Conservation (phyloP, 2,797 vertebrate genomes). For the Cirrhinus molitorella region DNA sequence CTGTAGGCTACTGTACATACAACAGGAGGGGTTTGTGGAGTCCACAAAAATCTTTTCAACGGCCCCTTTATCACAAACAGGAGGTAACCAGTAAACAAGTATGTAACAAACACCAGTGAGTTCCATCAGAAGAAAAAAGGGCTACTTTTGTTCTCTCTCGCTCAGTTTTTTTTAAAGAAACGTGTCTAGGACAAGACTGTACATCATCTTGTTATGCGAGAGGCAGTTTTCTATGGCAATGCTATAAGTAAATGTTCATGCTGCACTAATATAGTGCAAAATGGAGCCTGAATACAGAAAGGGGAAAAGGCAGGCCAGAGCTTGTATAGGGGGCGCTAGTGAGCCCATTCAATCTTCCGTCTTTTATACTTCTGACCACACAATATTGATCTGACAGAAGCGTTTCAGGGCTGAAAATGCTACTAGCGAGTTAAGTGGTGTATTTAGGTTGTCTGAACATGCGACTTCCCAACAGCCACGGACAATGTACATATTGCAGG, state of each 20-base stretch:
- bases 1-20: slow-evolving; percentile 77
- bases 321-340: slow-evolving; percentile 49
- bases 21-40: slow-evolving; percentile 70
- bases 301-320: slow-evolving; percentile 72
- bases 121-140: slow-evolving; percentile 73
- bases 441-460: slow-evolving; percentile 7
- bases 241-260: slow-evolving; percentile 90
- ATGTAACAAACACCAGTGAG: slow-evolving; percentile 70
- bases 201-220: slow-evolving; percentile 85
- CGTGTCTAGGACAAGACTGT: slow-evolving; percentile 82
- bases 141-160: slow-evolving; percentile 54
- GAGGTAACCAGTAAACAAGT: slow-evolving; percentile 75
- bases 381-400: background rate
- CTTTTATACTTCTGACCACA: slow-evolving; percentile 16
- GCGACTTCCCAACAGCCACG: background rate
- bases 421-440: background rate
- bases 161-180: slow-evolving; percentile 54
- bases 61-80: slow-evolving; percentile 74
- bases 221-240: slow-evolving; percentile 93
- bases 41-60: slow-evolving; percentile 76
- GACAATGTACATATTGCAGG: slow-evolving; percentile 12
- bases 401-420: background rate
- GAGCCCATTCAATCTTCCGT: slow-evolving; percentile 55
- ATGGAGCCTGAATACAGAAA: slow-evolving; percentile 86
- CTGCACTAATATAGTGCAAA: slow-evolving; percentile 99